Percentiles rank a stretch among this genome's conserved stretches.
phyloP scores from a whole-genome alignment of 2,113 vertebrate genomes.

The Geococcyx californianus region DNA sequence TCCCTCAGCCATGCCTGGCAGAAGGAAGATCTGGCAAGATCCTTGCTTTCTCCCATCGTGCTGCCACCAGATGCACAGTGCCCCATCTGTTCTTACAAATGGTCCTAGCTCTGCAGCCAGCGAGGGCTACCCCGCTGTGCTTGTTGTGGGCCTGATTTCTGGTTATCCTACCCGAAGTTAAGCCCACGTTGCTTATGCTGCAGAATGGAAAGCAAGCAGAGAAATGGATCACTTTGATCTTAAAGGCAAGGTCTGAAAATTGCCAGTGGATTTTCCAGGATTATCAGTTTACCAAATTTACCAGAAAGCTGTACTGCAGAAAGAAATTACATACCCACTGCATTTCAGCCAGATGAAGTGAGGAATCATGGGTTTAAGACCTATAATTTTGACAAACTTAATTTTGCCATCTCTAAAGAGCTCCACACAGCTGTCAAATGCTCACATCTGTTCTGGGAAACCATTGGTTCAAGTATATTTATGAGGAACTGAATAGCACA shows the following conservation, averaged over 20 bases:
- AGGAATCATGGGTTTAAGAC: not conserved
- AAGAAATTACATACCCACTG: not conserved
- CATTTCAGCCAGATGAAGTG: not conserved
- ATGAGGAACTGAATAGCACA: not conserved
- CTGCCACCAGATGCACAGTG: fast-evolving
- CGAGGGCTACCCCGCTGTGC: not conserved
- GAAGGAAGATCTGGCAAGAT: not conserved
- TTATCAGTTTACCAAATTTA: not conserved
- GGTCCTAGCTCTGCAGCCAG: not conserved
- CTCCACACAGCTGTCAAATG: not conserved
- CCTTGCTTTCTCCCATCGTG: too few relatives aligned
- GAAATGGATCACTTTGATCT: not conserved
- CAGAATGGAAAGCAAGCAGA: not conserved
- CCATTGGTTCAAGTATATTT: not conserved
- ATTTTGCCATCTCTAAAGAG: not conserved
- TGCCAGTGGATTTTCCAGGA: not conserved
- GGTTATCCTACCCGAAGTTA: not conserved
- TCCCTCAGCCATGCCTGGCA: not conserved
- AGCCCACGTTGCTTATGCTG: not conserved
- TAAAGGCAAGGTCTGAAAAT: not conserved
- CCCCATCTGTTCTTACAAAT: fast-evolving
- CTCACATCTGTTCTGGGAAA: not conserved
- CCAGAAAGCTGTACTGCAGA: not conserved
- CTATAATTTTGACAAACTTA: not conserved
- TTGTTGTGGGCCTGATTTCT: not conserved